Evolutionary conservation across 2,888 invertebrate species (phyloP), one percentile per base, ranked within the genome.

Genomic region (Polymixis flavicincta): DNA sequence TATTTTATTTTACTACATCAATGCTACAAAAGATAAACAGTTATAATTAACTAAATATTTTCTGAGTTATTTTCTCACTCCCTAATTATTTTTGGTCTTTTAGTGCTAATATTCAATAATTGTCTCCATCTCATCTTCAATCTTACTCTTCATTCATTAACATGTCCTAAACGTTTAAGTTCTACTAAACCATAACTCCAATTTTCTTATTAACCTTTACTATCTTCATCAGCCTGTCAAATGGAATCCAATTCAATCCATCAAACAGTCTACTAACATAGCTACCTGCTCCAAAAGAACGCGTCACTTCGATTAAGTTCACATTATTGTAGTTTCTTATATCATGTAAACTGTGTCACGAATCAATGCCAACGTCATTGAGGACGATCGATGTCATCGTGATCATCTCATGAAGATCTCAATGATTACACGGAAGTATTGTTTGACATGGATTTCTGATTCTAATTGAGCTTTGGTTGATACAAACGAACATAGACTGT

Each of bases 281-380:
- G 22, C 22, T 32, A 60, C 28, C n/a, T 57, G 14, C 42, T 65
- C 28, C 28, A 71, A 55, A 71, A 78, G 78, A 84, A 84, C 22
- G n/a, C 57, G 67, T 71, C 57, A 32, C 45, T 72, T 71, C 86
- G 75, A 86, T 85, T 85, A 86, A 78, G 64, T 84, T 86, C 84
- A 71, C 86, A 82, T 85, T 74, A 85, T 85, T 86, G 83, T 86
- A 32, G 64, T 74, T 83, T 85, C 77, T 72, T 79, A 37, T 74
- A 55, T 63, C 72, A 83, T 84, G 74, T 69, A 71, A 80, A 76
- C 73, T 83, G 73, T 85, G 85, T 68, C 85, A 37, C 25, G 66
- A 73, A 76, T 82, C 83, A 85, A 80, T 85, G 85, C 63, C 80
- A 78, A 13, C 59, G 54, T 75, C 80, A 76, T 73, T 85, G 76